These are phyloP conservation scores for Hirtodrosophila histrioides DNA, from an alignment of 2,888 invertebrate genomes.

Conservation along the genomic window DNA sequence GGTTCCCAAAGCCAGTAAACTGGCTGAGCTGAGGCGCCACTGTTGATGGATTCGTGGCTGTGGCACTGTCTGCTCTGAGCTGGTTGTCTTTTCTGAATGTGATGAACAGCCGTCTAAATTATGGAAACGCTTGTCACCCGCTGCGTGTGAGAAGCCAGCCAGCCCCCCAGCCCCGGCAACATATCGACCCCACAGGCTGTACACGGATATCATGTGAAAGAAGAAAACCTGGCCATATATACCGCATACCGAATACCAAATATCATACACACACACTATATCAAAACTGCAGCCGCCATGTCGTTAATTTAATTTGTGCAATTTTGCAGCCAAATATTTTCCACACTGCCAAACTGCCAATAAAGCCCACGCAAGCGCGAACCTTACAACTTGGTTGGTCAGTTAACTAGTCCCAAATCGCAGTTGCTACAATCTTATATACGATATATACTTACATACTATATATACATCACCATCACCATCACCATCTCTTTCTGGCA, in stretches of 20 bases:
- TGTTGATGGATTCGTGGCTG: conserved; percentile 79
- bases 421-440: conserved; percentile 18
- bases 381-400: conserved; percentile 65
- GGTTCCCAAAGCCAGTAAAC: conserved; percentile 22
- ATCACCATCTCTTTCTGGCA: conserved; percentile 62
- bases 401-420: conserved; percentile 49
- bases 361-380: conserved; percentile 74
- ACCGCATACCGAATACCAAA: conserved; percentile 13
- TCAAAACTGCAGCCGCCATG: conserved; percentile 60
- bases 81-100: conserved; percentile 18
- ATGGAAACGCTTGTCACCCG: conserved; percentile 81
- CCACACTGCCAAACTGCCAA: conserved; percentile 70
- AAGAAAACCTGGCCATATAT: conserved; percentile 45
- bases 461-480: background rate
- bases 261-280: conserved; percentile 5
- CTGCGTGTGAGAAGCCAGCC: conserved; percentile 60
- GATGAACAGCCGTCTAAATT: conserved; percentile 79
- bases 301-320: conserved; percentile 78
- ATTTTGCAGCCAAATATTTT: conserved; percentile 77
- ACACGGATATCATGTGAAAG: conserved; percentile 48
- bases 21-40: conserved; percentile 76
- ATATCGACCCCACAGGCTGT: conserved; percentile 73
- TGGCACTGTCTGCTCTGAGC: conserved; percentile 21
- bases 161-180: too few species aligned
- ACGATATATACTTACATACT: conserved; percentile 7